Conservation (phyloP, 2,888 invertebrate species). For the Atrina japonica region DNA sequence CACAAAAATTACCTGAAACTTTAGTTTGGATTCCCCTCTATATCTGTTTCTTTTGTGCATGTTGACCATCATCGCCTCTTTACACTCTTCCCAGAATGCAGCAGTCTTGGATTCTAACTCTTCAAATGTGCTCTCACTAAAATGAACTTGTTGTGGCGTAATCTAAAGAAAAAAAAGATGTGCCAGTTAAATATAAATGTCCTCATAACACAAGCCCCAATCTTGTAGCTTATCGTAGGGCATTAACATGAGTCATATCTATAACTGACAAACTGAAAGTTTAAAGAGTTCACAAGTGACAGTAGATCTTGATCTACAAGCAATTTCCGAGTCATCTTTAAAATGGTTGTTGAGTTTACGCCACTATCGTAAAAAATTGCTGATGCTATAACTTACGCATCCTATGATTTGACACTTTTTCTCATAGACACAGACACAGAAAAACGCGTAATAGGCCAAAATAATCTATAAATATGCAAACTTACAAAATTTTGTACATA, state of each 20-base stretch:
- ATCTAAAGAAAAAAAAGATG: constrained; percentile 41
- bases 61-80: constrained; percentile 84
- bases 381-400: too few relatives aligned
- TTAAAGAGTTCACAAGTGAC: too few relatives aligned
- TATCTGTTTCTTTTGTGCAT: constrained; percentile 83
- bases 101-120: constrained; percentile 80
- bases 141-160: constrained; percentile 83
- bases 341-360: too few relatives aligned
- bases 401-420: too few relatives aligned
- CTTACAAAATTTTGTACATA: constrained; percentile 79
- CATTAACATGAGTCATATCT: too few relatives aligned
- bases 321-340: too few relatives aligned
- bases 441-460: too few relatives aligned
- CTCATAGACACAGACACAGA: too few relatives aligned
- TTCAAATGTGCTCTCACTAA: constrained; percentile 82
- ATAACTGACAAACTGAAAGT: too few relatives aligned
- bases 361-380: too few relatives aligned
- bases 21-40: constrained; percentile 83
- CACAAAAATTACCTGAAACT: constrained; percentile 82
- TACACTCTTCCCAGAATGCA: constrained; percentile 85
- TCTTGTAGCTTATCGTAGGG: too few relatives aligned
- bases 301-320: too few relatives aligned
- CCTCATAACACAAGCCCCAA: not conserved
- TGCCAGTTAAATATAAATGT: not conserved
- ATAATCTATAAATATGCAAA: constrained; percentile 1